Conservation (phyloP, 2,797 vertebrate genomes). For the Ctenopoma multispine region DNA sequence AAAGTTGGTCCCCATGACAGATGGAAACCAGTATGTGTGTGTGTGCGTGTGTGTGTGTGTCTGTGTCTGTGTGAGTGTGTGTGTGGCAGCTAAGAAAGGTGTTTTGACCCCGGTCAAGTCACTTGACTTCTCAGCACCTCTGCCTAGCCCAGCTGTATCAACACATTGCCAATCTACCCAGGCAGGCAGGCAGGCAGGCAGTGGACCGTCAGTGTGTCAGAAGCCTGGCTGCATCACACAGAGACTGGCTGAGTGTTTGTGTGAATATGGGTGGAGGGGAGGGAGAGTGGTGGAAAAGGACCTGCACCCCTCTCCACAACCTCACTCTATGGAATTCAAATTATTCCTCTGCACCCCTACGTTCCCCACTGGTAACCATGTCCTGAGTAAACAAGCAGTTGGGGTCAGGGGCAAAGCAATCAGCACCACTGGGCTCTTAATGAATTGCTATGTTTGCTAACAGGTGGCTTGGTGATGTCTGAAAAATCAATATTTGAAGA, state of each 20-base stretch:
- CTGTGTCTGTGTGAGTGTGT: slow-evolving; percentile 32
- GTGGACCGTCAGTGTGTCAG: slow-evolving; percentile 71
- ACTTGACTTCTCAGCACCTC: slow-evolving; percentile 83
- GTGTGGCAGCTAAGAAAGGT: slow-evolving; percentile 60
- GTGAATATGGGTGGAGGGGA: slow-evolving; percentile 69
- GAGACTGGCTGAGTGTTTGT: slow-evolving; percentile 77
- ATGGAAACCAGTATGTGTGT: slow-evolving; percentile 23
- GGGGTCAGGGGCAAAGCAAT: slow-evolving; percentile 84
- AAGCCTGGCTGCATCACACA: slow-evolving; percentile 71
- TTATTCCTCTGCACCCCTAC: slow-evolving; percentile 69
- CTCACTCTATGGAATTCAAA: slow-evolving; percentile 76
- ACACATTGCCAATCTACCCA: slow-evolving; percentile 67
- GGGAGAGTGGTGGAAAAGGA: slow-evolving; percentile 49
- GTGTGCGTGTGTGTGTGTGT: slow-evolving; percentile 44
- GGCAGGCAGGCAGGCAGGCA: slow-evolving; percentile 61
- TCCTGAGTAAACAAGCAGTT: slow-evolving; percentile 81
- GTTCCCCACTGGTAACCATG: slow-evolving; percentile 73
- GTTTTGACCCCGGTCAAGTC: slow-evolving; percentile 81
- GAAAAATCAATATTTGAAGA: slow-evolving; percentile 42
- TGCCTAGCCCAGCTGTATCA: slow-evolving; percentile 83
- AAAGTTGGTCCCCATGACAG: too few species aligned
- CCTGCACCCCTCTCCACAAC: slow-evolving; percentile 66
- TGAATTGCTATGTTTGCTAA: slow-evolving; percentile 77
- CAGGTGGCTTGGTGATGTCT: slow-evolving; percentile 74
- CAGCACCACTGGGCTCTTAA: slow-evolving; percentile 77